Evolutionary conservation across 2,888 invertebrate species (phyloP).

Genomic region (Physocephala rufipes): DNA sequence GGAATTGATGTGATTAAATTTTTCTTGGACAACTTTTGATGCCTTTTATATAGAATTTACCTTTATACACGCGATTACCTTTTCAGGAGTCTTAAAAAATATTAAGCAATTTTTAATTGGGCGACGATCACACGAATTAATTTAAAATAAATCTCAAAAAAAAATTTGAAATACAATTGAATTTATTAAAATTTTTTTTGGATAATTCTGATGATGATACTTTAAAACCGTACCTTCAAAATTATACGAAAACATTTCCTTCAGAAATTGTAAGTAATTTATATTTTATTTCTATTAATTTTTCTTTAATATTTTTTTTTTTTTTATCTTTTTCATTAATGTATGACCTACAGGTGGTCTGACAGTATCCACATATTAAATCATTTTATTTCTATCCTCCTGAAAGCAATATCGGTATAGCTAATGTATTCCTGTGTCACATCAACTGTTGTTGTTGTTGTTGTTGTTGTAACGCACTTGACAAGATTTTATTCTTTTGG

Average conservation of each 20-base stretch:
- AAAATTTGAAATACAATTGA: background rate
- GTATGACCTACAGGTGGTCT: constrained; percentile 29
- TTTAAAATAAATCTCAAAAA: no score
- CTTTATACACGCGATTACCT: no score
- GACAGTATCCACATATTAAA: background rate
- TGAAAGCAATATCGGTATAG: constrained; percentile 24
- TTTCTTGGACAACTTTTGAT: background rate
- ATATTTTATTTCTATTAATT: no score
- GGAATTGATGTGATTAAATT: background rate
- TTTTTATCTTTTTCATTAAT: background rate
- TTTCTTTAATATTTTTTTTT: background rate
- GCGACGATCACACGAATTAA: no score
- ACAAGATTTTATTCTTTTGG: constrained; percentile 29
- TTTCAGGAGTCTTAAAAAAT: no score
- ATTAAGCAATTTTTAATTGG: no score
- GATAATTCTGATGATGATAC: background rate
- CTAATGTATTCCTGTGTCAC: constrained; percentile 42
- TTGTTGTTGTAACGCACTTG: constrained; percentile 35
- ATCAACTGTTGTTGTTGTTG: no score
- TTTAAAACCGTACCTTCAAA: background rate
- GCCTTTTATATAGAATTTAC: no score
- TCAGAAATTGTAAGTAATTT: no score
- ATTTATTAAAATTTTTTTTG: background rate
- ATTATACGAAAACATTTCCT: no score
- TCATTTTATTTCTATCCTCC: background rate